Conservation (phyloP, 2,797 vertebrate species). For the Loriculus beryllinus region DNA sequence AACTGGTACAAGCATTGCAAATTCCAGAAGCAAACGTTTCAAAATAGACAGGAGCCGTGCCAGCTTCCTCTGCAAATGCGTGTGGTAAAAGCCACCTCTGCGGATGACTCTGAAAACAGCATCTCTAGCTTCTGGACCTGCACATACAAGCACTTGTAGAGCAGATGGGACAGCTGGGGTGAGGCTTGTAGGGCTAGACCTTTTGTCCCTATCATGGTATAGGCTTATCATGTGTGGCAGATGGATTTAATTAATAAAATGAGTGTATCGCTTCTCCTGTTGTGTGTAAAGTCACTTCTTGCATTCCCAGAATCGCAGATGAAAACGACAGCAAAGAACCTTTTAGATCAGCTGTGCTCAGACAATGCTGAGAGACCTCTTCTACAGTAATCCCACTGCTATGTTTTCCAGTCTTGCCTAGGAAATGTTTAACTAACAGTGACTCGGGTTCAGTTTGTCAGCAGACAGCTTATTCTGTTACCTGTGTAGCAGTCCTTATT, state of each 20-base stretch:
- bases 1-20: constrained; percentile 42
- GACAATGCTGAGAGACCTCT: not conserved
- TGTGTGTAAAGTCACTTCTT: not conserved
- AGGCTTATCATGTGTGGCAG: not conserved
- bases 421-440: not conserved
- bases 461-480: not conserved
- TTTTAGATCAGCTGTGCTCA: not conserved
- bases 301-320: not conserved
- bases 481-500: not conserved
- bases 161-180: not conserved
- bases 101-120: rapidly evolving
- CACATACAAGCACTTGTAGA: not conserved
- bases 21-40: constrained; percentile 50
- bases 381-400: not conserved
- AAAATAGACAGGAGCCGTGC: constrained; percentile 1
- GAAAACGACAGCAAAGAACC: not conserved
- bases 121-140: not conserved
- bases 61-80: not conserved
- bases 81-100: constrained; percentile 12
- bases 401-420: not conserved
- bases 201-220: not conserved
- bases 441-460: not conserved
- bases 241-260: constrained; percentile 30
- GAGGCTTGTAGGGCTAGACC: not conserved
- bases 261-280: not conserved